These are phyloP conservation scores for Ia io DNA, from an alignment of 2,113 vertebrate species.

Conservation along the genomic window DNA sequence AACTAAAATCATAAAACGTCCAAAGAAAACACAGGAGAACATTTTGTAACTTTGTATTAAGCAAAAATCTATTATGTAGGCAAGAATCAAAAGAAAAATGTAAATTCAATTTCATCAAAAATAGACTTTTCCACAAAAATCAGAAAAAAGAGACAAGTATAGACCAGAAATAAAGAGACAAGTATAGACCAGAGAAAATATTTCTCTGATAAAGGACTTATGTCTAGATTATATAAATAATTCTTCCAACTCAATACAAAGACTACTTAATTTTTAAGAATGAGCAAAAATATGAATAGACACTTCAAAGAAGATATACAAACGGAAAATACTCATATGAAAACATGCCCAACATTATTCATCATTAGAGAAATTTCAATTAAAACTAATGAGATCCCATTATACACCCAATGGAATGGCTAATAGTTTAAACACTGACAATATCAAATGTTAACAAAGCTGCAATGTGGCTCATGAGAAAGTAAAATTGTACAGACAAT, in stretches of 20 bases:
- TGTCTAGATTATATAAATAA: background rate
- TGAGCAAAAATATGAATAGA: background rate
- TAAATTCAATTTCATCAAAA: background rate
- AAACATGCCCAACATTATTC: background rate
- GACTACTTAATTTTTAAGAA: background rate
- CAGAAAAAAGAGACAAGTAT: background rate
- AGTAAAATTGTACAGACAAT: background rate
- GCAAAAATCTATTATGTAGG: background rate
- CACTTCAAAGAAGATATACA: background rate
- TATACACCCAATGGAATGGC: background rate
- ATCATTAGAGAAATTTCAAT: background rate
- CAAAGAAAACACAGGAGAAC: background rate
- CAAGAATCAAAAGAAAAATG: background rate
- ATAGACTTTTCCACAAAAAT: background rate
- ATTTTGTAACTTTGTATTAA: background rate
- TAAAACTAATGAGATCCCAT: background rate
- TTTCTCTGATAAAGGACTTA: background rate
- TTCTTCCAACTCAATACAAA: background rate
- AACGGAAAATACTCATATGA: background rate
- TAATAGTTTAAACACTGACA: background rate
- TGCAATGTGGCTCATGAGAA: background rate
- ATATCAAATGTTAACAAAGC: background rate
- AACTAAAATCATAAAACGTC: background rate
- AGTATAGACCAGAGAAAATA: background rate
- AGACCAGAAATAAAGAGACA: background rate